Evolutionary conservation across 1,140 invertebrate species (phyloP), one percentile per base, ranked within the genome.

Genomic region (Hydropsyche tenuis): DNA sequence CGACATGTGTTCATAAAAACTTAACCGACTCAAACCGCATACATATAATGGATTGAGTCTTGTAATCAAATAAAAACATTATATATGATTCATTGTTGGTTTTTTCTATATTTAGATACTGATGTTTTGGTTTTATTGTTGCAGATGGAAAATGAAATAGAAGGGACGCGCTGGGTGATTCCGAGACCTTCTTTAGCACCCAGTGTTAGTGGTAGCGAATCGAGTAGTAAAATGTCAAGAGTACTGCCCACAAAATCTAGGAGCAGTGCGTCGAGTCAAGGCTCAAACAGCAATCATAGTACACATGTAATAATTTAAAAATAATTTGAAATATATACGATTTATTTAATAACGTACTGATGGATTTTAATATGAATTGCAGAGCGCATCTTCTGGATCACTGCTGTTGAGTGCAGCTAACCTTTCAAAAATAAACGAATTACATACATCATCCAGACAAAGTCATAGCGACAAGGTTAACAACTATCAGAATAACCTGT

Each of bases 301-400:
- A 93, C 91, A 78, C 90, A 93, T 84, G 92, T 93, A 87, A 88
- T 86, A n/a, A 46, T 16, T 60, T 22, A 5, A 25, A 22, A 25
- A 22, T 42, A 56, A 46, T 23, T n/a, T n/a, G n/a, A n/a, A n/a
- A n/a, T n/a, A n/a, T n/a, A n/a, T n/a, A 25, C 6, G 6, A 68
- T n/a, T n/a, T n/a, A n/a, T n/a, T 27, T 14, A 27, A 64, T 14
- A 9, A 23, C 6, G 6, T 9, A 7, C 53, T 11, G 14, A 64
- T 64, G n/a, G n/a, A n/a, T n/a, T n/a, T n/a, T n/a, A n/a, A n/a
- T n/a, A n/a, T n/a, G n/a, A 14, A 42, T 85, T 86, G 45, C 86
- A 94, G 92, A 94, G 92, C 81, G 91, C 89, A 75, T 90, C 89
- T 79, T 93, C 92, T 70, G 92, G 91, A 65, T 92, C 91, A 25